Evolutionary conservation across 64 coral and sea anemone species (phyloP), one percentile per base, ranked within the genome.

Genomic region (Actinia tenebrosa): DNA sequence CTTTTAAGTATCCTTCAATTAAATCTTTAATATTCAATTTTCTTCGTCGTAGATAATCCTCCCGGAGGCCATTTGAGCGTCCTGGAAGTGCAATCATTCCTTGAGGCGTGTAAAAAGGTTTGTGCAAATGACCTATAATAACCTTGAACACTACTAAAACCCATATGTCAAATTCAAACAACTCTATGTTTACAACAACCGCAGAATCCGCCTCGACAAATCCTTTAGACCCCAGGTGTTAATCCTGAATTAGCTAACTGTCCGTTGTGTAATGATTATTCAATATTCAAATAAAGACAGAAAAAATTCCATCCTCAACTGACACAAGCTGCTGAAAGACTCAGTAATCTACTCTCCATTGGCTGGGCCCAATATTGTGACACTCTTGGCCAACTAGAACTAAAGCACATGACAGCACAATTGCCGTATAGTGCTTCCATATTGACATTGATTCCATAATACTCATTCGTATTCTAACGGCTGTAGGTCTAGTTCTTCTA

Each of bases 51-150:
- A 96, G 94, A 89, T 90, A 93, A 93, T 47, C 85, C 79, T 53
- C 55, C 91, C 42, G 75, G 92, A 18, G 64, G 78, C 10, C 80
- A 80, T 5, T 87, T 96, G 16, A 93, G 88, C 53, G 47, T 89
- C 44, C 83, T 96, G 62, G 94, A 96, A 64, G 44, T 96, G 45
- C 94, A 96, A 44, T 84, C 91, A 45, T 84, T 96, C 18, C 42
- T 96, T 20, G 91, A 96, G 55, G 86, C 92, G 22, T 96, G 94
- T 84, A 96, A 96, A 60, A 96, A 90, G 94, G 94, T 96, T 22
- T 16, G 90, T 90, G 6, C 30, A 19, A 79, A 81, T 81, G 69
- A 75, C 79, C 44, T 19, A 37, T 27, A 19, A 22, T 30, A 11
- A 11, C 11, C 53, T 19, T 19, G 15, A 59, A 16, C 52, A 80